phyloP scores from a whole-genome alignment of 2,888 invertebrate species.

The Drosophila picticornis region DNA sequence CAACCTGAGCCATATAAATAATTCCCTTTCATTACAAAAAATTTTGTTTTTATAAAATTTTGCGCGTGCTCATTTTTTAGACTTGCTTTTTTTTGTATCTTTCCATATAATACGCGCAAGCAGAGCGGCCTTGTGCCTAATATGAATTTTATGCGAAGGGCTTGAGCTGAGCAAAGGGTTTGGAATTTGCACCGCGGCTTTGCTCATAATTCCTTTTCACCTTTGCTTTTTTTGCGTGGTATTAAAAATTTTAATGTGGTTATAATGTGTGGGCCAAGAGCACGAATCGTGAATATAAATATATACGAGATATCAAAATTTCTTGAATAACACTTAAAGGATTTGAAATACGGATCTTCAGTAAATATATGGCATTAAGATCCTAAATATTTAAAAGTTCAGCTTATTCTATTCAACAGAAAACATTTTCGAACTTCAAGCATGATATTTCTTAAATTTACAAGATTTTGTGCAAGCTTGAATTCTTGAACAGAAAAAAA shows the following conservation, averaged over 20 bases:
- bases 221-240: conserved; percentile 20
- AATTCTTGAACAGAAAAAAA: conserved; percentile 20
- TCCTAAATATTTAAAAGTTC: neutral
- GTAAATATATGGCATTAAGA: neutral
- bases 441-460: conserved; percentile 6
- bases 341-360: neutral
- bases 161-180: conserved; percentile 35
- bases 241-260: conserved; percentile 62
- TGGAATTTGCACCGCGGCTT: conserved; percentile 31
- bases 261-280: conserved; percentile 40
- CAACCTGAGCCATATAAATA: conserved; percentile 68
- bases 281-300: conserved; percentile 5
- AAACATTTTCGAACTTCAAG: neutral
- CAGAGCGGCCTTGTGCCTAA: conserved; percentile 72
- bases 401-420: neutral
- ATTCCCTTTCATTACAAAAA: conserved; percentile 68
- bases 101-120: conserved; percentile 41
- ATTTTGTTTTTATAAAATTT: conserved; percentile 54
- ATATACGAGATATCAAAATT: conserved; percentile 18
- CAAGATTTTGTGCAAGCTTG: conserved; percentile 20
- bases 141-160: conserved; percentile 74
- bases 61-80: conserved; percentile 52
- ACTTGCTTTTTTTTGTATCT: conserved; percentile 52
- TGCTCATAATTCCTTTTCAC: conserved; percentile 55
- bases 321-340: conserved; percentile 1